phyloP scores from a whole-genome alignment of 2,113 vertebrate genomes.

The Vulpes lagopus region DNA sequence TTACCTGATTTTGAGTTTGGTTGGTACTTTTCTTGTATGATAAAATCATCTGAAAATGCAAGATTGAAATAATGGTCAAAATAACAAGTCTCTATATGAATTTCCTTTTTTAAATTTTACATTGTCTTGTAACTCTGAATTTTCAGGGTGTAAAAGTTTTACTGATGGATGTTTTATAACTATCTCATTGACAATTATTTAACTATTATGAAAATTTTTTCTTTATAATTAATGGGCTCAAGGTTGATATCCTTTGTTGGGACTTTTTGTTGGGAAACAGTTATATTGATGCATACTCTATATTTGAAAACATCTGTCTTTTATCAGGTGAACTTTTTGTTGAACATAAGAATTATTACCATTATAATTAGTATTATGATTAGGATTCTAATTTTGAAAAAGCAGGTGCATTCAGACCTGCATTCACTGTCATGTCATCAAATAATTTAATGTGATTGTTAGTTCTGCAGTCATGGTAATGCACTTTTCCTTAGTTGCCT shows the following conservation, averaged over 20 bases:
- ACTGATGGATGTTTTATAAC: neutral
- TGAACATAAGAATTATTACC: neutral
- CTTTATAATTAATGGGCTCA: constrained; percentile 31
- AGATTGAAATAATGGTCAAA: neutral
- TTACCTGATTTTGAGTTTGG: constrained; percentile 33
- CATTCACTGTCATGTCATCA: neutral
- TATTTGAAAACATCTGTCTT: constrained; percentile 24
- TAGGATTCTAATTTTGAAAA: neutral
- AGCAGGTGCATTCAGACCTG: neutral
- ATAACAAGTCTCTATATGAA: neutral
- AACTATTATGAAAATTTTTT: neutral
- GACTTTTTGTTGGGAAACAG: constrained; percentile 16
- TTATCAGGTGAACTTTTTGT: constrained; percentile 24
- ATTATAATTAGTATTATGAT: neutral
- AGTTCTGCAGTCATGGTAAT: neutral
- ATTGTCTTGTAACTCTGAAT: neutral
- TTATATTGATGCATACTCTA: neutral
- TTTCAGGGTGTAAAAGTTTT: neutral
- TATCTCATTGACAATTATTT: neutral
- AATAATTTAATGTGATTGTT: neutral
- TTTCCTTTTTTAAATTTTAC: neutral
- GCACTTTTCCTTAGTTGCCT: neutral
- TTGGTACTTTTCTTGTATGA: neutral
- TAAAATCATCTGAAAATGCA: constrained; percentile 25
- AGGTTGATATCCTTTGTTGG: constrained; percentile 28